A percentile compares a stretch with the other conserved stretches of the same genome.
These are phyloP conservation scores for Pristionchus pacificus DNA, from an alignment of 1,140 invertebrate species.

Conservation along the genomic window DNA sequence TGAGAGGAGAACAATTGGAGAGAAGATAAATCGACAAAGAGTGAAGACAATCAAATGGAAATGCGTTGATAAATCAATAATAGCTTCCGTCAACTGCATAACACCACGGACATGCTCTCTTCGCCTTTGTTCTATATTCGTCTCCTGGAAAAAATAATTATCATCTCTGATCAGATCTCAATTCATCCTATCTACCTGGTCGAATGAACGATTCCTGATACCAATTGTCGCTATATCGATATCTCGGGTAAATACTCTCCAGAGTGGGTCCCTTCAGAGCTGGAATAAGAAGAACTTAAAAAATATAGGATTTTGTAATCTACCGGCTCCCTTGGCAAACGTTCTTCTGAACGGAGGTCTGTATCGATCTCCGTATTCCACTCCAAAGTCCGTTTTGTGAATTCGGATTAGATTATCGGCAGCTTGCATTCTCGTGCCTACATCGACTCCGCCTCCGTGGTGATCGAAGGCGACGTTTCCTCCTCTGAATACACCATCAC, in stretches of 20 bases:
- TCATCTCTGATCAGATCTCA: not conserved
- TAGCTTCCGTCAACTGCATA: not conserved
- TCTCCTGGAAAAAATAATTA: not conserved
- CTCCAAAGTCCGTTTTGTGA: not conserved
- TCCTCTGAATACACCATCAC: not conserved
- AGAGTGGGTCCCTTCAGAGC: not conserved
- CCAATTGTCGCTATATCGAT: not conserved
- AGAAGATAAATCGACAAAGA: no score
- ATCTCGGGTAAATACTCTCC: not conserved
- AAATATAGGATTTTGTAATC: not conserved
- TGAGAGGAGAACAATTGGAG: no score
- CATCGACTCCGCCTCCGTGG: not conserved
- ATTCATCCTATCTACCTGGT: not conserved
- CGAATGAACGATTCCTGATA: not conserved
- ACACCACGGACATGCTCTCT: not conserved
- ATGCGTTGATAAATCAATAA: no score
- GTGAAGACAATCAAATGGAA: no score
- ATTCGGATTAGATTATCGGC: not conserved
- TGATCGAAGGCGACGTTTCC: not conserved
- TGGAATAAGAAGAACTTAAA: not conserved
- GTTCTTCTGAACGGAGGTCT: not conserved
- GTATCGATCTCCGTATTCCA: not conserved
- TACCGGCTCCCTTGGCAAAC: not conserved
- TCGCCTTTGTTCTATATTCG: not conserved
- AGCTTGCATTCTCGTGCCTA: not conserved